phyloP scores from a whole-genome alignment of 2,113 vertebrate genomes.

The Melanotaenia duboulayi region DNA sequence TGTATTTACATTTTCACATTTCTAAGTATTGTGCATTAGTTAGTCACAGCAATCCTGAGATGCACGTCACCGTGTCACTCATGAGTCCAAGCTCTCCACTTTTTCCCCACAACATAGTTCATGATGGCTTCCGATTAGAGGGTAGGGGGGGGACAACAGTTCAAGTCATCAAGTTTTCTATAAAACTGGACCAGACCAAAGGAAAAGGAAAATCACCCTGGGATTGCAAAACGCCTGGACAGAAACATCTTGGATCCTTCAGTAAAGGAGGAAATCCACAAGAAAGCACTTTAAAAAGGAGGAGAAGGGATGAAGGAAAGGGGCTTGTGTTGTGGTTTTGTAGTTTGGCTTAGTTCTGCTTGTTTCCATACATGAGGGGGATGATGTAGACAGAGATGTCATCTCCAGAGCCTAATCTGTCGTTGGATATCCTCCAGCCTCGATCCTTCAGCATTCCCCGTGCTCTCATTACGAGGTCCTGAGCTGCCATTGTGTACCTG shows the following conservation, averaged over 20 bases:
- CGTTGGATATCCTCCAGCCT: constrained; percentile 95
- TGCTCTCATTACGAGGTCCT: constrained; percentile 96
- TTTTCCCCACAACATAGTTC: constrained; percentile 4
- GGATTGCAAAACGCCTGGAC: constrained; percentile 7
- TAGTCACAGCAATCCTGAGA: constrained; percentile 57
- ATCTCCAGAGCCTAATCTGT: constrained; percentile 94
- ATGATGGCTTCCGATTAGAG: constrained; percentile 37
- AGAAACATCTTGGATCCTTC: constrained; percentile 17
- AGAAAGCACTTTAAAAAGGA: constrained; percentile 53
- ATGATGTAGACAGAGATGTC: constrained; percentile 98
- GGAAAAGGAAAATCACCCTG: not conserved
- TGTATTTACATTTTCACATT: constrained; percentile 69
- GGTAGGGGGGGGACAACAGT: no score
- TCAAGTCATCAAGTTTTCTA: not conserved
- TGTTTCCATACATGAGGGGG: constrained; percentile 91
- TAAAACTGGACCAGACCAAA: constrained; percentile 7
- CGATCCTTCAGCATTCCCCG: constrained; percentile 93
- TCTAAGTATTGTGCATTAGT: constrained; percentile 65
- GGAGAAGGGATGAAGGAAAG: constrained; percentile 5
- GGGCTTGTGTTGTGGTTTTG: constrained; percentile 1
- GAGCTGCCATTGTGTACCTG: constrained; percentile 97
- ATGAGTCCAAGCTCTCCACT: constrained; percentile 5
- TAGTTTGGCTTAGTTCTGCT: constrained; percentile 77
- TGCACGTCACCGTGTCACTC: constrained; percentile 11
- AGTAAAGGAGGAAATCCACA: constrained; percentile 28